Evolutionary conservation across 2,113 vertebrate genomes (phyloP).

Genomic region (Talpa occidentalis): DNA sequence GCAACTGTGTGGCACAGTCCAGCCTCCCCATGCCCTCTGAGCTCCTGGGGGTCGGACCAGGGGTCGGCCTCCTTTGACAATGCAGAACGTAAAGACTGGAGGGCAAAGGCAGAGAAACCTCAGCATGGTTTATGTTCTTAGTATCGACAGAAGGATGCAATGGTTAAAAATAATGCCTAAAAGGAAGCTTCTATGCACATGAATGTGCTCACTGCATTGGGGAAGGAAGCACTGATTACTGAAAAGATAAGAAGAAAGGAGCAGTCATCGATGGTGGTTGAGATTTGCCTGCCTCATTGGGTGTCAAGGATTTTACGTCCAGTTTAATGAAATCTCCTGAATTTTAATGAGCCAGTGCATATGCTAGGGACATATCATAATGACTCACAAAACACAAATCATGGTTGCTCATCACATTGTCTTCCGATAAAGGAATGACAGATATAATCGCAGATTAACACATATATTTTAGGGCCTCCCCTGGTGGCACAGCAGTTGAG

Average conservation of each 20-base stretch:
- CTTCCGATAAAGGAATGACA: neutral
- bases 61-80: neutral
- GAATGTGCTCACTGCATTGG: neutral
- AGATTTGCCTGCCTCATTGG: neutral
- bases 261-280: neutral
- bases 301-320: neutral
- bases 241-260: neutral
- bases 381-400: constrained; percentile 57
- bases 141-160: neutral
- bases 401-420: constrained; percentile 21
- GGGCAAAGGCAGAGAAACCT: neutral
- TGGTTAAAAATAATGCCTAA: neutral
- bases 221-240: neutral
- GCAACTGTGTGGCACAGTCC: neutral
- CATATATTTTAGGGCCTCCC: neutral
- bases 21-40: neutral
- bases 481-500: too few relatives aligned
- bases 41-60: neutral
- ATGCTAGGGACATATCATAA: neutral
- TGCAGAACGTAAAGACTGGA: neutral
- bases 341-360: constrained; percentile 21
- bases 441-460: neutral
- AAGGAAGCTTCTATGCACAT: neutral
- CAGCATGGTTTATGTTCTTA: neutral
- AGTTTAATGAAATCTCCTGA: constrained; percentile 8